Conservation (phyloP, 2,113 vertebrate genomes). For the Puntigrus tetrazona region DNA sequence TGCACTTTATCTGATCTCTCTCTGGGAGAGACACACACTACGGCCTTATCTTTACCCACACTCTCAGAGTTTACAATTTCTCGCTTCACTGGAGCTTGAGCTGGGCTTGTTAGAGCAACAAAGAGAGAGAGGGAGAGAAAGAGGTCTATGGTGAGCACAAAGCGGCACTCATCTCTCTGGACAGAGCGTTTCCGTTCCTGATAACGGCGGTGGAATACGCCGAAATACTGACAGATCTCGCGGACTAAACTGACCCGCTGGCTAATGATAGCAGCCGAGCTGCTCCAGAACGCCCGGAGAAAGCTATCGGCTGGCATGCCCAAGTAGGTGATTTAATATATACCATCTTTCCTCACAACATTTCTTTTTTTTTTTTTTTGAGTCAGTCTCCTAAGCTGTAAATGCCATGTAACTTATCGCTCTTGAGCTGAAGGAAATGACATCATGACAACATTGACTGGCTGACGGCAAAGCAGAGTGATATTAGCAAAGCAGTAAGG, state of each 20-base stretch:
- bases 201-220: conserved; percentile 76
- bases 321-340: not conserved
- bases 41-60: conserved; percentile 97
- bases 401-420: not conserved
- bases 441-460: not conserved
- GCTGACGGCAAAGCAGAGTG: not conserved
- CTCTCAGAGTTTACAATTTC: conserved; percentile 99
- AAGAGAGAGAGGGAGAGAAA: conserved; percentile 89
- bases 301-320: not conserved
- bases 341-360: not conserved
- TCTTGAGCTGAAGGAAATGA: not conserved
- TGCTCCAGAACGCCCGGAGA: not conserved
- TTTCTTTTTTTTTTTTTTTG: not conserved
- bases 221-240: conserved; percentile 51
- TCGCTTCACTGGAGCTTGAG: conserved; percentile 98
- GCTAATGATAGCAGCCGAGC: conserved; percentile 13
- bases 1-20: conserved; percentile 89
- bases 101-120: conserved; percentile 98
- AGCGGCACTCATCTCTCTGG: conserved; percentile 89
- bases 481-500: no score
- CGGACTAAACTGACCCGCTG: not conserved
- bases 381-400: not conserved
- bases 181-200: conserved; percentile 86
- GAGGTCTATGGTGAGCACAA: conserved; percentile 90
- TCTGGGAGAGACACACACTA: conserved; percentile 92